Conservation (phyloP, 2,888 invertebrate genomes). For the Drosophila yooni region DNA sequence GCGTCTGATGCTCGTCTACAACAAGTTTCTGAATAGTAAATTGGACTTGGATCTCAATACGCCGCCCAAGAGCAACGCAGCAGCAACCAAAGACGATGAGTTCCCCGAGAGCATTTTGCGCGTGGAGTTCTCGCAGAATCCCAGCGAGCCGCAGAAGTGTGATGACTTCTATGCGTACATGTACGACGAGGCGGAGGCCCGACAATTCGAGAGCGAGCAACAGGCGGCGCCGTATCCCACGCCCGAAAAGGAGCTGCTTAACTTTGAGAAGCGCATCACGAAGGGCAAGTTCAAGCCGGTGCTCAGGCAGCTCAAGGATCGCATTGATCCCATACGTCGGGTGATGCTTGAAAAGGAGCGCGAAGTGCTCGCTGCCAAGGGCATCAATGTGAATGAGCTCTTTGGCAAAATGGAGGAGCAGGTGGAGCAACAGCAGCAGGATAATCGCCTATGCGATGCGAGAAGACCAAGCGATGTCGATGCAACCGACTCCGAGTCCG, state of each 20-base stretch:
- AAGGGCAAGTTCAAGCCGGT: slow-evolving; percentile 84
- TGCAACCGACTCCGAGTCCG: slow-evolving; percentile 52
- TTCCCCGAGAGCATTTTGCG: slow-evolving; percentile 81
- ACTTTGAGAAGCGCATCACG: slow-evolving; percentile 83
- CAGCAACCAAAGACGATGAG: slow-evolving; percentile 62
- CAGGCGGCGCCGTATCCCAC: slow-evolving; percentile 63
- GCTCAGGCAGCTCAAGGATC: slow-evolving; percentile 83
- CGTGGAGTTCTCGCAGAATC: slow-evolving; percentile 79
- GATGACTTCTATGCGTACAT: slow-evolving; percentile 85
- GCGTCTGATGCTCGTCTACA: slow-evolving; percentile 84
- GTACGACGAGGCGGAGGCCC: slow-evolving; percentile 79
- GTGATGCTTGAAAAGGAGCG: slow-evolving; percentile 84
- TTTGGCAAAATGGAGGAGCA: slow-evolving; percentile 60
- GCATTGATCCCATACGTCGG: slow-evolving; percentile 84
- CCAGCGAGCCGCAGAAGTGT: slow-evolving; percentile 69
- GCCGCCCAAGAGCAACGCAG: slow-evolving; percentile 1
- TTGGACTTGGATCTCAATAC: slow-evolving; percentile 56
- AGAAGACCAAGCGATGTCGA: slow-evolving; percentile 33
- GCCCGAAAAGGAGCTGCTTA: slow-evolving; percentile 81
- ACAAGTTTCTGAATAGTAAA: slow-evolving; percentile 83
- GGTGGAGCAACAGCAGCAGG: slow-evolving; percentile 47
- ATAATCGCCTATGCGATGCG: slow-evolving; percentile 54
- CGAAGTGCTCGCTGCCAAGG: slow-evolving; percentile 82
- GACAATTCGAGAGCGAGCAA: slow-evolving; percentile 56
- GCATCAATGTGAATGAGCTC: slow-evolving; percentile 83